phyloP scores from a whole-genome alignment of 2,797 vertebrate species.

The Pseudomugil tenellus region DNA sequence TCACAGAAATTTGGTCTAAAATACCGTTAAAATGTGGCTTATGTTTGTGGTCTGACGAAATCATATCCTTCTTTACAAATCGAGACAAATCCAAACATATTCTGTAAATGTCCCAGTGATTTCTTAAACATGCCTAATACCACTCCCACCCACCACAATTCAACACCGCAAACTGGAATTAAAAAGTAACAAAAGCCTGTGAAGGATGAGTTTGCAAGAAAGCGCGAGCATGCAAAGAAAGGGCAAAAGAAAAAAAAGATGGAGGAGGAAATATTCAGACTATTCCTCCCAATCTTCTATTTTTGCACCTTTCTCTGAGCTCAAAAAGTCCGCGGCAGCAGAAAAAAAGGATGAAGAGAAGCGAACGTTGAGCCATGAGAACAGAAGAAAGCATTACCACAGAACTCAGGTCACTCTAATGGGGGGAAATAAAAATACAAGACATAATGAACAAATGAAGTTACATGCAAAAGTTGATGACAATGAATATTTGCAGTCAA shows the following conservation, averaged over 20 bases:
- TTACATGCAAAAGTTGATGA: conserved; percentile 94
- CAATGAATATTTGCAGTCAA: conserved; percentile 68
- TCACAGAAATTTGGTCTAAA: neutral
- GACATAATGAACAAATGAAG: conserved; percentile 91
- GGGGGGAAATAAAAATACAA: conserved; percentile 98
- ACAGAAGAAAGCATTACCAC: conserved; percentile 98
- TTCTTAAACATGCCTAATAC: conserved; percentile 22
- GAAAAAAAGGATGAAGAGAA: conserved; percentile 73
- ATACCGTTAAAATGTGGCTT: neutral
- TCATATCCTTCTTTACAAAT: conserved; percentile 3
- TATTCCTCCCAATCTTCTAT: conserved; percentile 85
- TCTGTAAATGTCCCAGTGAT: neutral
- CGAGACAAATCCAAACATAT: neutral
- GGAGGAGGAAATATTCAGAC: conserved; percentile 43
- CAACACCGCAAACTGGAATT: conserved; percentile 44
- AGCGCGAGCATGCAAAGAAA: conserved; percentile 64
- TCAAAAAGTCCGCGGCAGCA: conserved; percentile 79
- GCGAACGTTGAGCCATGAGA: conserved; percentile 88
- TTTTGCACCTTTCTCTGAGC: conserved; percentile 77
- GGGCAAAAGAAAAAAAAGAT: conserved; percentile 64
- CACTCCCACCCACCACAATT: conserved; percentile 37
- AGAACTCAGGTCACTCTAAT: conserved; percentile 99
- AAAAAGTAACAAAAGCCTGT: conserved; percentile 42
- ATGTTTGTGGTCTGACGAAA: neutral
- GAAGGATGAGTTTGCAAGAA: conserved; percentile 68